Evolutionary conservation across 1,140 invertebrate species (phyloP).

Genomic region (Hylaeus volcanicus): DNA sequence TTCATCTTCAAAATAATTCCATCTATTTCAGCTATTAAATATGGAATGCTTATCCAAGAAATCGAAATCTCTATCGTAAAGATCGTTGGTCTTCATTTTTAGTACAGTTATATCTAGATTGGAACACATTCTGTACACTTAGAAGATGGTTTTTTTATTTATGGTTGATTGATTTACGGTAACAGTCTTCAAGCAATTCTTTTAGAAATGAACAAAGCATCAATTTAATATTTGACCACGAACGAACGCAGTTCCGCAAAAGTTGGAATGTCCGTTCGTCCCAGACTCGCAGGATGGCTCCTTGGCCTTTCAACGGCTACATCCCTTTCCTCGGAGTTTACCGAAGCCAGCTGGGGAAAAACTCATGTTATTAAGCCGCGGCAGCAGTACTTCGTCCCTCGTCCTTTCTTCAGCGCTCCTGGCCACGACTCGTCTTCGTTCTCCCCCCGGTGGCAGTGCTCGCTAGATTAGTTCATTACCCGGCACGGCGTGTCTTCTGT

Average conservation of each 20-base stretch:
- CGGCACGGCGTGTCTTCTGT: constrained; percentile 68
- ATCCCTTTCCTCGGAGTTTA: constrained; percentile 47
- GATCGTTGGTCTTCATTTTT: too few species aligned
- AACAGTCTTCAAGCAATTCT: too few species aligned
- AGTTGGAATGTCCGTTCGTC: constrained; percentile 11
- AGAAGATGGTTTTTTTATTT: too few species aligned
- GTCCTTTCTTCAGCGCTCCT: constrained; percentile 38
- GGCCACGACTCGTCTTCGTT: constrained; percentile 26
- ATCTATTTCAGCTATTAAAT: too few species aligned
- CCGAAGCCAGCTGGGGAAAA: constrained; percentile 58
- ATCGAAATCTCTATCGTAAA: too few species aligned
- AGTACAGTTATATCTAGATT: too few species aligned
- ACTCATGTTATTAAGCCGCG: constrained; percentile 71
- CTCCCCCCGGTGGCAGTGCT: constrained; percentile 42
- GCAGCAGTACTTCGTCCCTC: constrained; percentile 59
- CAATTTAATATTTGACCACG: too few species aligned
- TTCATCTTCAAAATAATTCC: too few species aligned
- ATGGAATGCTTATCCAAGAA: too few species aligned
- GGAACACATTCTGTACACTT: too few species aligned
- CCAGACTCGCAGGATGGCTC: constrained; percentile 12
- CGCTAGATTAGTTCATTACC: constrained; percentile 74
- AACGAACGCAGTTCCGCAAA: constrained; percentile 41
- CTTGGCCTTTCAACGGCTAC: constrained; percentile 18
- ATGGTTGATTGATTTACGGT: too few species aligned
- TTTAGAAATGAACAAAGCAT: too few species aligned